Evolutionary conservation across 2,113 vertebrate species (phyloP), one percentile per base, ranked within the genome.

Genomic region (Quiscalus mexicanus): DNA sequence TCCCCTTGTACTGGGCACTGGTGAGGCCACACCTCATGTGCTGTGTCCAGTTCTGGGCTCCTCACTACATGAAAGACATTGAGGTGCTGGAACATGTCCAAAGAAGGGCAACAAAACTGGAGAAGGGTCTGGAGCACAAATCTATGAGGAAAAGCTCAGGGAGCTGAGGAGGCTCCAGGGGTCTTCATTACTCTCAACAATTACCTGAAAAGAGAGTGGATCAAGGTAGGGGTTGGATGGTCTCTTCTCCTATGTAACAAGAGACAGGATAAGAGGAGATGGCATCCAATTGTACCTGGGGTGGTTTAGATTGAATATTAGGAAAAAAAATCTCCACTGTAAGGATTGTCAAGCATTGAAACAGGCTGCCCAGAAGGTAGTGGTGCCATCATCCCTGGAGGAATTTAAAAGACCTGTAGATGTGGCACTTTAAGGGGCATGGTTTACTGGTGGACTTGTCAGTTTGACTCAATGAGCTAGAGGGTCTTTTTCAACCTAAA

Each of bases 1-100:
- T 35, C 0, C 6, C 17, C 2, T 31, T 50, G 11, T 31, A 3
- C 49, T 27, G 5, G 0, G 42, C 50, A 12, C 4, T 49, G 55
- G 4, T n/a, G 47, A 35, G 30, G 8, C 1, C 33, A 9, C 20
- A 47, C 13, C 13, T n/a, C 0, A 0, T 9, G 11, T 45, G 2
- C 62, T 25, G 30, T 25, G 16, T 22, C 11, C 39, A 30, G 20
- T 5, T 31, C 39, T 41, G 33, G 11, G 30, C 4, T 6, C 3
- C 4, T 75, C 53, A 12, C 16, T 53, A 1, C 37, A 68, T 8
- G 28, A 56, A 33, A 1, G 31, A 22, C 14, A 12, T 2, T n/a
- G 39, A 45, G 19, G 15, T 2, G 10, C 22, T 39, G 23, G 16
- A 45, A 28, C 0, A 1, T 5, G 15, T 39, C 23, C 45, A 41